Evolutionary conservation across 2,888 invertebrate genomes (phyloP).

Genomic region (Thecocarcelia acutangulata): DNA sequence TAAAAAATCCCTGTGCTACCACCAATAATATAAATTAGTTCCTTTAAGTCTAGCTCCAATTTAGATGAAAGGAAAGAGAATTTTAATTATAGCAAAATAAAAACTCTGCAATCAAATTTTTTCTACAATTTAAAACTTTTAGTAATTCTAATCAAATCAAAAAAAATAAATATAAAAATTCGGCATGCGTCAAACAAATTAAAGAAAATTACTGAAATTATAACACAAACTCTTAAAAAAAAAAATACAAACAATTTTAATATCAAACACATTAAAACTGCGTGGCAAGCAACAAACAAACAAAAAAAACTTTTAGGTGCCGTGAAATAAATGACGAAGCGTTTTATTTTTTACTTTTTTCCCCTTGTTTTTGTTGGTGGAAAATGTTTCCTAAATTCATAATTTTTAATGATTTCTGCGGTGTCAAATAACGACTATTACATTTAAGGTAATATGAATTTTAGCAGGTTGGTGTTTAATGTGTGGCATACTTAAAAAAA

Average conservation of each 20-base stretch:
- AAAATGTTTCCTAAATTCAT: constrained; percentile 61
- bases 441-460: constrained; percentile 42
- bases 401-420: constrained; percentile 61
- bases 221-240: neutral
- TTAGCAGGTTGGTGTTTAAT: constrained; percentile 13
- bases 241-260: constrained; percentile 14
- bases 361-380: constrained; percentile 14
- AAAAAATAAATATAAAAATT: constrained; percentile 8
- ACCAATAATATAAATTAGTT: no score
- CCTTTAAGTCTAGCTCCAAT: no score
- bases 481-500: neutral
- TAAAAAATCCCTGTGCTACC: no score
- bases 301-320: neutral
- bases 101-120: no score
- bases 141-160: no score
- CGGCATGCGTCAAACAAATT: constrained; percentile 63
- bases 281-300: neutral
- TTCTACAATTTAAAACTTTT: no score
- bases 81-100: no score
- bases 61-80: no score
- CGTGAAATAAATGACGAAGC: neutral
- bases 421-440: constrained; percentile 62
- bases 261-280: neutral
- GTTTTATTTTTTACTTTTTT: no score
- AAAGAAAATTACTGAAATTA: constrained; percentile 55